Evolutionary conservation across 2,888 invertebrate species (phyloP).

Genomic region (Epiblema foenella): DNA sequence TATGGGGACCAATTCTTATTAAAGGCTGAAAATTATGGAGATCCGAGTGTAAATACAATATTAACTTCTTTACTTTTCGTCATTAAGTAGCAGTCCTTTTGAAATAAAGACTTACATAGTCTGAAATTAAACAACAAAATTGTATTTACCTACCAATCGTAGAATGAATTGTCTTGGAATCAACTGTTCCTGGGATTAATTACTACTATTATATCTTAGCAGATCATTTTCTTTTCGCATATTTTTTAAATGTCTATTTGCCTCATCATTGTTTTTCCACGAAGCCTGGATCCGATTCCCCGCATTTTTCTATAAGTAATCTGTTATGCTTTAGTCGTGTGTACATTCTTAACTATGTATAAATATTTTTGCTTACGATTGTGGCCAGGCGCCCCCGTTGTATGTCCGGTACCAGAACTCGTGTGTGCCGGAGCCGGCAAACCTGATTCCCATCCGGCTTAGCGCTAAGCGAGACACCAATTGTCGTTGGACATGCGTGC

Average conservation of each 20-base stretch:
- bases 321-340: too few relatives aligned
- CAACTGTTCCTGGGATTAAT: background rate
- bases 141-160: background rate
- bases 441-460: conserved; percentile 72
- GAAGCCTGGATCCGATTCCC: background rate
- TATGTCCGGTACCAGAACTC: conserved; percentile 70
- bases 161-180: background rate
- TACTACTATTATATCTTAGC: background rate
- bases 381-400: conserved; percentile 64
- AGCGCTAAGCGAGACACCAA: conserved; percentile 70
- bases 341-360: background rate
- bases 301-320: background rate
- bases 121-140: background rate
- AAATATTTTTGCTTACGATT: background rate
- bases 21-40: conserved; percentile 75
- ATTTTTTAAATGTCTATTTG: background rate
- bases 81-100: background rate
- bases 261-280: background rate
- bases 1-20: conserved; percentile 79
- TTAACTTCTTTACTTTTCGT: background rate
- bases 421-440: conserved; percentile 66
- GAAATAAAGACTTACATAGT: background rate
- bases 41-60: conserved; percentile 62
- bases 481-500: conserved; percentile 73
- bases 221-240: background rate